These are phyloP conservation scores for Calameuta pallipes DNA, from an alignment of 2,888 invertebrate species.

Conservation along the genomic window DNA sequence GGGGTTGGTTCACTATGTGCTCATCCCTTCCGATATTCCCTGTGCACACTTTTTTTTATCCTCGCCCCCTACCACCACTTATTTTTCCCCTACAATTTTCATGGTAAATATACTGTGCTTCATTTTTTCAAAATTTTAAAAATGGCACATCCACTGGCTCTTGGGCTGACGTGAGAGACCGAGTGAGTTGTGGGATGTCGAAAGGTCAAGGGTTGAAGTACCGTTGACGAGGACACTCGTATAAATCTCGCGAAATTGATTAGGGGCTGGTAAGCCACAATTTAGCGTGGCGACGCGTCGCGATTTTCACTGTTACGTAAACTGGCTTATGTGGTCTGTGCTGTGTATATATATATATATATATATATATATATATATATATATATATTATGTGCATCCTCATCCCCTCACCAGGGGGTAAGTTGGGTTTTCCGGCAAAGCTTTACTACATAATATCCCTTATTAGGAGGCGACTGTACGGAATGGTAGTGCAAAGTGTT, in stretches of 20 bases:
- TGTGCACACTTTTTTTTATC: constrained; percentile 22
- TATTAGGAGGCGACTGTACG: constrained; percentile 34
- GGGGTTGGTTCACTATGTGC: neutral
- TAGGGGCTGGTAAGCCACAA: constrained; percentile 6
- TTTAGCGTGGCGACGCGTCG: neutral
- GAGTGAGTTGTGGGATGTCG: neutral
- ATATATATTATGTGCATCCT: neutral
- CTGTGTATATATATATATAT: neutral
- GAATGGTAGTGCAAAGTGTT: constrained; percentile 13
- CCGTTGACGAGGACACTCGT: neutral
- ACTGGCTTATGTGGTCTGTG: neutral
- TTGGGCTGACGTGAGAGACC: neutral
- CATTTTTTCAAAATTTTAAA: neutral
- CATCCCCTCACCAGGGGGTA: neutral
- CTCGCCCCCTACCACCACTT: neutral
- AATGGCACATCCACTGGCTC: neutral
- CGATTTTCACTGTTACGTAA: neutral
- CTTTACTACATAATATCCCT: constrained; percentile 38
- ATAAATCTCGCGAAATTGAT: constrained; percentile 16
- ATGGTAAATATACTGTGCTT: neutral
- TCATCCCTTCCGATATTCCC: neutral
- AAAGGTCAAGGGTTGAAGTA: neutral
- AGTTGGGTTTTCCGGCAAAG: neutral
- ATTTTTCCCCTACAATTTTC: constrained; percentile 6
- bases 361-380: too few relatives aligned